Percentiles rank a stretch among this genome's conserved stretches.
Evolutionary conservation across 2,113 vertebrate genomes (phyloP).

Genomic region (Emydocephalus ijimae): DNA sequence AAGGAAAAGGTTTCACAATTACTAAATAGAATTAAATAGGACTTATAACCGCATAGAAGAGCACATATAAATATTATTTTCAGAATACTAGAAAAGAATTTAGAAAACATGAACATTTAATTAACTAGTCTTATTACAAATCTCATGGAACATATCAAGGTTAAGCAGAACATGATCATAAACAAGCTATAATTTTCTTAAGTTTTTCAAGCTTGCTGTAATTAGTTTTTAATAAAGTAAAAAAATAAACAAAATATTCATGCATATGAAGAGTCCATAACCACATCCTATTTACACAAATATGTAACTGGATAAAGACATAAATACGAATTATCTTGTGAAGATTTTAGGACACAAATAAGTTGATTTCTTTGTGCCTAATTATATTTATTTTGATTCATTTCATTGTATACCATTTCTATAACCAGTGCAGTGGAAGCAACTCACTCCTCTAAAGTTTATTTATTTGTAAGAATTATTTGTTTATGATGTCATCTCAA

Average conservation of each 20-base stretch:
- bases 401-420: not conserved
- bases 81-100: not conserved
- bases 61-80: not conserved
- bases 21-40: not conserved
- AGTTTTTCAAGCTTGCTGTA: not conserved
- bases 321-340: not conserved
- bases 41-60: not conserved
- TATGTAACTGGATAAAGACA: not conserved
- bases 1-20: not conserved
- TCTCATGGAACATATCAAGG: not conserved
- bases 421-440: not conserved
- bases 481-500: not conserved
- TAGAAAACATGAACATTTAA: not conserved
- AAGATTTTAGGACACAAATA: not conserved
- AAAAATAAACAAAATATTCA: not conserved
- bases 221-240: not conserved
- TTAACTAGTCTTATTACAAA: not conserved
- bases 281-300: not conserved
- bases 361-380: not conserved
- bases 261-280: not conserved
- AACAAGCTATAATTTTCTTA: not conserved
- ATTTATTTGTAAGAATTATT: not conserved
- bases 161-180: not conserved
- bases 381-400: slow-evolving; percentile 1
- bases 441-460: not conserved